A percentile compares a stretch with the other conserved stretches of the same genome.
Conservation (phyloP, 1,140 invertebrate genomes). For the Plectrocnemia conspersa region DNA sequence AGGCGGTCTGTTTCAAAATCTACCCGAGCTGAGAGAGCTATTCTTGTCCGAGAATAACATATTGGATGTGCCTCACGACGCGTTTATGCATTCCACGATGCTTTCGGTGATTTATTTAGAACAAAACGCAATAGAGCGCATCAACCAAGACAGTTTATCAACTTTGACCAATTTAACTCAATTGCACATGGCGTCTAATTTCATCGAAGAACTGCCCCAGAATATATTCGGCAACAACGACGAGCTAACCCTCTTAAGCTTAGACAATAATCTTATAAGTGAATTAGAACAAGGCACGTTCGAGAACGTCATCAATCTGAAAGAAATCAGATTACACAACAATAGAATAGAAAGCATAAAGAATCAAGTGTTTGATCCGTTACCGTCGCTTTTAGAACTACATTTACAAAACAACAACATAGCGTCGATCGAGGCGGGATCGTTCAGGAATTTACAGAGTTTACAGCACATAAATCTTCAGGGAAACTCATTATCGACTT, state of each 20-base stretch:
- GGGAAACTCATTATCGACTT: slow-evolving; percentile 68
- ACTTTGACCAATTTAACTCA: slow-evolving; percentile 72
- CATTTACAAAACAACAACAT: slow-evolving; percentile 85
- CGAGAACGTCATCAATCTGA: slow-evolving; percentile 63
- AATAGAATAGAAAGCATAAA: slow-evolving; percentile 73
- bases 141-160: slow-evolving; percentile 68
- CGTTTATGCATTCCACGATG: slow-evolving; percentile 71
- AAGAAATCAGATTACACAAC: slow-evolving; percentile 81
- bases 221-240: slow-evolving; percentile 69
- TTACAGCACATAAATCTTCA: slow-evolving; percentile 88
- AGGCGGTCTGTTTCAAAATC: slow-evolving; percentile 70
- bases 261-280: slow-evolving; percentile 86
- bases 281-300: slow-evolving; percentile 78
- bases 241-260: slow-evolving; percentile 74
- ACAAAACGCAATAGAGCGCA: slow-evolving; percentile 75
- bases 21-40: slow-evolving; percentile 71
- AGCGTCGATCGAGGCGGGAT: slow-evolving; percentile 72
- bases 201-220: slow-evolving; percentile 68
- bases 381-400: slow-evolving; percentile 74
- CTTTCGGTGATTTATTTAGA: slow-evolving; percentile 81
- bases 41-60: slow-evolving; percentile 91
- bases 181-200: slow-evolving; percentile 82
- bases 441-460: slow-evolving; percentile 73
- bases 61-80: slow-evolving; percentile 72
- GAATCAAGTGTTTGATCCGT: slow-evolving; percentile 72